These are phyloP conservation scores for Triplophysa dalaica DNA, from an alignment of 2,113 vertebrate species.

Conservation along the genomic window DNA sequence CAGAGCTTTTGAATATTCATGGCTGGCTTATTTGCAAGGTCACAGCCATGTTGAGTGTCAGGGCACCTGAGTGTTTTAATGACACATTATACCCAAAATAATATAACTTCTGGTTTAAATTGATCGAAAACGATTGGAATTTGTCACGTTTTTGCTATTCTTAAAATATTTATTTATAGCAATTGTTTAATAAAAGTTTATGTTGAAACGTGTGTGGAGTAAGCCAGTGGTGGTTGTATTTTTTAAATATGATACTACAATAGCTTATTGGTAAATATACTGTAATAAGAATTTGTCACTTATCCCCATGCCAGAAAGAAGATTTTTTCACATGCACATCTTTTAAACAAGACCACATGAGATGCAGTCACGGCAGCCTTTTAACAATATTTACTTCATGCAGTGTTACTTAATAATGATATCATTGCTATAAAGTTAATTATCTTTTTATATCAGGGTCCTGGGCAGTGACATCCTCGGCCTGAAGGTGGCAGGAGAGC, in stretches of 20 bases:
- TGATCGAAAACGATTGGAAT: neutral
- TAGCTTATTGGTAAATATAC: constrained; percentile 2
- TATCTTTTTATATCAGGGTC: constrained; percentile 69
- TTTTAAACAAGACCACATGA: constrained; percentile 31
- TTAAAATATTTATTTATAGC: neutral
- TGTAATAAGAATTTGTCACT: neutral
- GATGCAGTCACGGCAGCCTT: constrained; percentile 20
- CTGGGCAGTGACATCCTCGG: constrained; percentile 87
- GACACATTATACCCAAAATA: too few relatives aligned
- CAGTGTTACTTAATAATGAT: constrained; percentile 28
- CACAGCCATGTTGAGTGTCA: constrained; percentile 34
- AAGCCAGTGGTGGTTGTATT: neutral
- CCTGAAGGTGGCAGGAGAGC: constrained; percentile 86
- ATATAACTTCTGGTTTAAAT: neutral
- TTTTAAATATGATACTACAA: constrained; percentile 1
- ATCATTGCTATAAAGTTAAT: constrained; percentile 27
- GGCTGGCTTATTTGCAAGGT: constrained; percentile 30
- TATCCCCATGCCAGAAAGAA: neutral
- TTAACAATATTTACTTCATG: constrained; percentile 19
- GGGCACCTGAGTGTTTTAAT: constrained; percentile 11
- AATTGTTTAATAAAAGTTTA: too few relatives aligned
- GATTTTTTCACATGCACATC: constrained; percentile 8
- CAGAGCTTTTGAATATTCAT: constrained; percentile 37
- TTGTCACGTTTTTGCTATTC: neutral
- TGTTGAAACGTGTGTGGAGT: too few relatives aligned